Evolutionary conservation across 2,888 invertebrate genomes (phyloP), one percentile per base, ranked within the genome.

Genomic region (Pyrgus malvae): DNA sequence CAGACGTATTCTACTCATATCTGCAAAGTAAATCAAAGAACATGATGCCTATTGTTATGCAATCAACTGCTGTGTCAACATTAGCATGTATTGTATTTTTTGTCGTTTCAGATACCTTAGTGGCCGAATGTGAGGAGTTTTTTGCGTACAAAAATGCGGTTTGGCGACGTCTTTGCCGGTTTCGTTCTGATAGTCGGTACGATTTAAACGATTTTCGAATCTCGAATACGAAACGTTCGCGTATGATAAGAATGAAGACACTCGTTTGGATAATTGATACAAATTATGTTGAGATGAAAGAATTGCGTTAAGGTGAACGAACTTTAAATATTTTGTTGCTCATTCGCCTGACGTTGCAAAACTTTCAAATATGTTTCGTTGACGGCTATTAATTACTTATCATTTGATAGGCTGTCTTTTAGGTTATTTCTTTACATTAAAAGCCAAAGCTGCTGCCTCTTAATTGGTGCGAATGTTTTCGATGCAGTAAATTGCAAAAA

Each of bases 81-180:
- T 72, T 70, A 60, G 53, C 54, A 63, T 58, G 54, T 56, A 50
- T 53, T 42, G 61, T 69, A 69, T 71, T 66, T 57, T 45, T 50
- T 42, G 29, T 50, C 49, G 41, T 21, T 56, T 50, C 46, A 33
- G 53, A 55, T 37, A 60, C 45, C 48, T 62, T 60, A 55, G 56
- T 48, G 57, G 58, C 56, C 53, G 59, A 59, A 59, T 50, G 50
- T 50, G 33, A 25, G n/a, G n/a, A 50, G 33, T 50, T 78, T 78
- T 76, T 78, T 78, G 73, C 66, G 60, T 41, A 57, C 69, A 76
- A 75, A 78, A 78, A 80, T 76, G 74, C 59, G 69, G 72, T 72
- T 70, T 60, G 64, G 57, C 58, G 57, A 55, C 66, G 45, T 54
- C 29, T 38, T 40, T 59, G 68, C 74, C 68, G 74, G 75, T 70